A percentile compares a stretch with the other conserved stretches of the same genome.
Conservation (phyloP, 2,888 invertebrate species). For the Smittia sp. region DNA sequence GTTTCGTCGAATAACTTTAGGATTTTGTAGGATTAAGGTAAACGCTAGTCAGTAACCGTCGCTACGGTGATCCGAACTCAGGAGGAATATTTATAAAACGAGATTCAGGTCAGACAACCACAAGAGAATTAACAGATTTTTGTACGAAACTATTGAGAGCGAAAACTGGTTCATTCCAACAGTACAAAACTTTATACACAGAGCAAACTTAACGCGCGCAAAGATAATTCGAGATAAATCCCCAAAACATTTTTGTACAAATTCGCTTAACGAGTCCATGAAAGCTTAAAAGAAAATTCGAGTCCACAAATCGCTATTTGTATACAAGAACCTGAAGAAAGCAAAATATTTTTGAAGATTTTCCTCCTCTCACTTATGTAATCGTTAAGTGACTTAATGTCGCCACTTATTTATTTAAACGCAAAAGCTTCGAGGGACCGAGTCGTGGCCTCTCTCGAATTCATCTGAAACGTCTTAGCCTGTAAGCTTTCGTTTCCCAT, state of each 20-base stretch:
- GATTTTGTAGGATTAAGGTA: not conserved
- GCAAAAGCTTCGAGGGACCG: not conserved
- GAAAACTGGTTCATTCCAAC: not conserved
- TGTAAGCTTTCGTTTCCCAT: not conserved
- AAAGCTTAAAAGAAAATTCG: not conserved
- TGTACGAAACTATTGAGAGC: not conserved
- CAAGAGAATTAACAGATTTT: not conserved
- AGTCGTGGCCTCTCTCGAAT: too few relatives aligned
- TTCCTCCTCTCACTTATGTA: not conserved
- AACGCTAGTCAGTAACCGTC: not conserved
- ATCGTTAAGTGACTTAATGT: not conserved
- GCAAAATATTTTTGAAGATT: not conserved
- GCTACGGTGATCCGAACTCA: not conserved
- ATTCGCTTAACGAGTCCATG: too few relatives aligned
- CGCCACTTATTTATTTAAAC: not conserved
- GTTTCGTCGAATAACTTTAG: not conserved
- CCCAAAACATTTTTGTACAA: not conserved
- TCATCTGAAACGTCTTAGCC: not conserved
- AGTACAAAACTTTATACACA: slow-evolving; percentile 8
- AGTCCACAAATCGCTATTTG: not conserved
- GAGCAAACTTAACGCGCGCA: not conserved
- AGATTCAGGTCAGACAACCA: not conserved
- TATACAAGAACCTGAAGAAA: not conserved
- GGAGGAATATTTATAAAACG: slow-evolving; percentile 5
- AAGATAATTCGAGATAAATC: not conserved